These are phyloP conservation scores for Galeruca laticollis DNA, from an alignment of 2,888 invertebrate species.

Conservation along the genomic window DNA sequence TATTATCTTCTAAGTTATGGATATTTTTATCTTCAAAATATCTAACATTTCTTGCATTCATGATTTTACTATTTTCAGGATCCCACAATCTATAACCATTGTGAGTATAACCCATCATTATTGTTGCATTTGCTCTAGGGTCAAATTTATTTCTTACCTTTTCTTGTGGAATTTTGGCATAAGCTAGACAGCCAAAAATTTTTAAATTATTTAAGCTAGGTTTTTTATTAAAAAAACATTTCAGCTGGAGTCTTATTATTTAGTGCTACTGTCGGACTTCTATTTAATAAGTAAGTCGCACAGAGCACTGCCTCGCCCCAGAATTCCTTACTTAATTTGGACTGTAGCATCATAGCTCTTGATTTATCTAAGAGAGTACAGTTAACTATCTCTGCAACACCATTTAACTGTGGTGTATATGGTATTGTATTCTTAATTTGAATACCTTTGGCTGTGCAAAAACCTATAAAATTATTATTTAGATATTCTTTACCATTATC, in stretches of 20 bases:
- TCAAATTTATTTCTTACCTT: conserved; percentile 36
- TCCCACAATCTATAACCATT: conserved; percentile 32
- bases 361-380: conserved; percentile 4
- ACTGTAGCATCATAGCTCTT: conserved; percentile 10
- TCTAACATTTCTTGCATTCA: conserved; percentile 21
- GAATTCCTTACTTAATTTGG: conserved; percentile 2
- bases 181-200: conserved; percentile 40
- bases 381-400: conserved; percentile 5
- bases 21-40: too few species aligned
- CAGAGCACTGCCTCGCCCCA: conserved; percentile 35
- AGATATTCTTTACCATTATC: conserved; percentile 17
- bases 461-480: neutral
- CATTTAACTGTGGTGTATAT: conserved; percentile 18
- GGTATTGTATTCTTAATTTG: conserved; percentile 28
- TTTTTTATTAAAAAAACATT: too few species aligned
- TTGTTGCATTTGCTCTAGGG: conserved; percentile 22
- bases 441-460: conserved; percentile 13
- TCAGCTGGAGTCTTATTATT: too few species aligned
- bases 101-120: too few species aligned
- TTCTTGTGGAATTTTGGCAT: conserved; percentile 36
- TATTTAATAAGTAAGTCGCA: conserved; percentile 39
- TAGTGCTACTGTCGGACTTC: conserved; percentile 16
- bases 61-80: conserved; percentile 16
- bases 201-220: too few species aligned
- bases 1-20: too few species aligned